Base-by-base conservation (phyloP, 2,113 vertebrate species). In the Pogonocichla stellata region DNA sequence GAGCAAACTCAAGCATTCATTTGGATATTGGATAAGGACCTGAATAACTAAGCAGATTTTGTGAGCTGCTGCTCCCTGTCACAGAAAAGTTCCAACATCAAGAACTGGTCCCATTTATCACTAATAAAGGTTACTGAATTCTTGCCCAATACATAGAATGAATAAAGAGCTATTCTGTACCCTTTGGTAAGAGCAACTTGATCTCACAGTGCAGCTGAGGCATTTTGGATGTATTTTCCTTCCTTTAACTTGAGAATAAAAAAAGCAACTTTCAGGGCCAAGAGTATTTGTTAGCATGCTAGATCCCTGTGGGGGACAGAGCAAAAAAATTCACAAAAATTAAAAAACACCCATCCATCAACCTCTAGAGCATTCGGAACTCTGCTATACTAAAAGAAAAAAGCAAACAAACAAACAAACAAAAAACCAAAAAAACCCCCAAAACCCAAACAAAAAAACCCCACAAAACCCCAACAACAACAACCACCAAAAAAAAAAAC, bases 71-170 rank as follows among this genome's bases (percentile, higher is more conserved):
- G 61, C 10, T 83, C 26, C 31, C 28, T 91, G 88, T 62, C 45
- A 65, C 38, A 10, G 9, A 2, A 25, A 56, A 88, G 51, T 86
- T 88, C 26, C 50, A 58, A 43, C 29, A 86, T 36, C 38, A 92
- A 91, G 89, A 69, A 85, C 80, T 75, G 31, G 66, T 78, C 10
- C 47, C 38, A 48, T 94, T 93, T 91, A 60, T 50, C 34, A 80
- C 58, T 77, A 69, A 67, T n/a, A 82, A 86, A 88, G 29, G 31
- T 71, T 73, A 80, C 54, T 57, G 71, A 95, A 91, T 61, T 82
- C 81, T 69, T 92, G 75, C 54, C 67, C 51, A 77, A 83, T 20
- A 81, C 42, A 57, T 1, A 20, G 54, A 87, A 64, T 0, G 1
- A 93, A 91, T 65, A 34, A 82, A 82, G 48, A 82, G 20, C 62